Evolutionary conservation across 2,797 vertebrate genomes (phyloP), one percentile per base, ranked within the genome.

Genomic region (Notolabrus celidotus): DNA sequence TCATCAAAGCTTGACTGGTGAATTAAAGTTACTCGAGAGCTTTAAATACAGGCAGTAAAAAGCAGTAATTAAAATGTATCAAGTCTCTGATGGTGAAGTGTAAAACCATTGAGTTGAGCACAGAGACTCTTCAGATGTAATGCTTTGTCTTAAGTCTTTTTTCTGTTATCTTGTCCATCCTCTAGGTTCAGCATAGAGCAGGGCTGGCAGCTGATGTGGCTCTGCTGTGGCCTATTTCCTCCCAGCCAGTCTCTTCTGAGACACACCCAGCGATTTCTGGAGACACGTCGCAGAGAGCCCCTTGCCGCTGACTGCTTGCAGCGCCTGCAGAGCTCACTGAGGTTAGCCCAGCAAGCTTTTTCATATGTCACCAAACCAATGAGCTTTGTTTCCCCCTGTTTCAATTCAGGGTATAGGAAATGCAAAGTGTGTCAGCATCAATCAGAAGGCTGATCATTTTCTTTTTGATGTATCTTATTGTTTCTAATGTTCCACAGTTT

Each of bases 171-270:
- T 17, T 22, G 33, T 15, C 10, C 34, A 11, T 22, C 1, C 47
- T 3, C 92, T 14, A 99, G 98, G 88, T 94, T 94, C 85, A 99
- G 98, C 0, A 31, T 96, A 62, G 96, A 96, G 79, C 94, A 90
- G 57, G 97, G 97, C 71, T 99, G 97, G 98, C 97, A 99, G 90
- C 93, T 99, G 58, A 90, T 99, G 22, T 99, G 98, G 97, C 95
- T 99, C 22, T 98, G 97, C 87, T 96, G 96, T 0, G 97, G 98
- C 42, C 94, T 99, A 65, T 99, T 99, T 70, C 92, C 97, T 0
- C 97, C 97, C 1, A 92, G 95, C 74, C 96, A 95, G 74, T 64
- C 86, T 0, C 92, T 99, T 57, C 89, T 97, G 61, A 96, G 88
- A 57, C 97, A 98, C 0, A 51, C 94, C n/a, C 96, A 95, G 90